Evolutionary conservation across 2,888 invertebrate species (phyloP).

Genomic region (Ophioninae sp.): DNA sequence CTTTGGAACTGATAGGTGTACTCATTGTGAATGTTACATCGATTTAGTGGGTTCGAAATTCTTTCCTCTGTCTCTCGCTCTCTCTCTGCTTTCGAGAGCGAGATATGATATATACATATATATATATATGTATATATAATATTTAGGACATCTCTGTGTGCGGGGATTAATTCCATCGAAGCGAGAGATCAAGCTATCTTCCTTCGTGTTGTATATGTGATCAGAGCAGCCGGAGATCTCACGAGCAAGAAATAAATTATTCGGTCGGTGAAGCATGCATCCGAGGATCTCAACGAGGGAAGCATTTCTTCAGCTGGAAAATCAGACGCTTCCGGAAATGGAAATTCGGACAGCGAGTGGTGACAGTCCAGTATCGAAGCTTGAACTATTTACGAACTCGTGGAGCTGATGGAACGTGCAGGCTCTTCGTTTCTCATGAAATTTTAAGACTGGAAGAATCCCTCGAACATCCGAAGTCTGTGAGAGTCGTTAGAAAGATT

Average conservation of each 20-base stretch:
- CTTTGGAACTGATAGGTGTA: not conserved
- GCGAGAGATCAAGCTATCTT: conserved; percentile 33
- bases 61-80: not conserved
- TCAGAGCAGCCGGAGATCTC: conserved; percentile 68
- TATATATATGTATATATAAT: conserved; percentile 3
- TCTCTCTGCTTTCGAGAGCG: not conserved
- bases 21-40: not conserved
- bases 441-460: not conserved
- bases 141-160: conserved; percentile 29
- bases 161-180: conserved; percentile 53
- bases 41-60: not conserved
- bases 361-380: not conserved
- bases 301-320: conserved; percentile 21
- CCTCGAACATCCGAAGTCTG: not conserved
- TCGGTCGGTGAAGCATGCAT: conserved; percentile 31
- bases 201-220: conserved; percentile 70
- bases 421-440: not conserved
- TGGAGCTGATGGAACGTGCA: not conserved
- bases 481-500: not conserved
- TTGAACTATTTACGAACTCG: conserved; percentile 37
- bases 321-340: not conserved
- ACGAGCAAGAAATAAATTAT: conserved; percentile 80
- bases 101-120: too few relatives aligned
- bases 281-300: conserved; percentile 72
- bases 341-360: conserved; percentile 14